phyloP scores from a whole-genome alignment of 2,797 vertebrate species.

The Sebastes steindachneri region DNA sequence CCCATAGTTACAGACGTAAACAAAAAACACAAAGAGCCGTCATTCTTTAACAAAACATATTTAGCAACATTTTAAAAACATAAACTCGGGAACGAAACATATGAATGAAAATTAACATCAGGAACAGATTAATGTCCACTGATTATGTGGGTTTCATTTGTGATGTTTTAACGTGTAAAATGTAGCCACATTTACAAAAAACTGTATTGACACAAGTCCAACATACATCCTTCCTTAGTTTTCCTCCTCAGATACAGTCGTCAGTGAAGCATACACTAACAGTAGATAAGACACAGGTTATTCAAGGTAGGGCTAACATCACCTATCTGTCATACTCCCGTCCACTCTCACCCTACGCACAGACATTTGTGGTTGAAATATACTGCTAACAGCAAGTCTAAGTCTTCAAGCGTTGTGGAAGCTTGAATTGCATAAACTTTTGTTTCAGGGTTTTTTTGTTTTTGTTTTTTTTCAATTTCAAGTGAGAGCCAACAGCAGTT shows the following conservation, averaged over 20 bases:
- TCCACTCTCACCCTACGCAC: neutral
- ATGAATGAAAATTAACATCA: neutral
- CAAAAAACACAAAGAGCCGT: neutral
- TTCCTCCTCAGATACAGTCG: neutral
- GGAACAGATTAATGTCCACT: neutral
- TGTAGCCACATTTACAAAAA: neutral
- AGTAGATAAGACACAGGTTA: neutral
- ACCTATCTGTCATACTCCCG: neutral
- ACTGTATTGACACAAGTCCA: neutral
- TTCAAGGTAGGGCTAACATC: neutral
- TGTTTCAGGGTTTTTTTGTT: neutral
- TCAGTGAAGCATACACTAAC: neutral
- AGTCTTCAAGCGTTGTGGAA: neutral
- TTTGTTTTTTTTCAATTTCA: too few relatives aligned
- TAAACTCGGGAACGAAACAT: neutral
- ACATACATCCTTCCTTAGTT: neutral
- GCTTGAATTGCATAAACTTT: neutral
- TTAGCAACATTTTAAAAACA: neutral
- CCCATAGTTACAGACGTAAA: neutral
- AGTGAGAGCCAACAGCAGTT: too few relatives aligned
- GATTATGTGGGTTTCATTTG: neutral
- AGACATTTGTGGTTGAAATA: neutral
- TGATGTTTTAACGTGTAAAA: neutral
- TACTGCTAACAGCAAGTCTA: neutral
- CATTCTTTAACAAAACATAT: neutral